Percentiles rank a stretch among this genome's conserved stretches.
These are phyloP conservation scores for Atherinosoma microstoma DNA, from an alignment of 2,797 vertebrate species.

Conservation along the genomic window DNA sequence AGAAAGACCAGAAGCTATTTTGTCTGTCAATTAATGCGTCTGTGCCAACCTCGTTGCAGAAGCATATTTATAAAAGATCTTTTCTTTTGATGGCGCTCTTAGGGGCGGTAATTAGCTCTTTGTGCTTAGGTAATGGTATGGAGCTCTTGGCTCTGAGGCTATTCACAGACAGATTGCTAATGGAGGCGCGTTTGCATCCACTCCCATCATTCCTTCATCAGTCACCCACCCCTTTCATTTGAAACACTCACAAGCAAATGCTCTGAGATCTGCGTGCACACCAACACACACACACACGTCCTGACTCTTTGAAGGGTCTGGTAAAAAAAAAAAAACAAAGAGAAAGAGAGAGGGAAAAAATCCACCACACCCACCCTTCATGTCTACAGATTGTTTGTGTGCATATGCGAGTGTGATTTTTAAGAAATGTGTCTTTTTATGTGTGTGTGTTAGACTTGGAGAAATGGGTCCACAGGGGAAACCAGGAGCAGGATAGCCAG, in stretches of 20 bases:
- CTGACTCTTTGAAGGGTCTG: conserved; percentile 33
- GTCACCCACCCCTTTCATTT: conserved; percentile 63
- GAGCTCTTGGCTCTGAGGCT: conserved; percentile 56
- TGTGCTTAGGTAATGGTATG: conserved; percentile 63
- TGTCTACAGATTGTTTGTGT: conserved; percentile 23
- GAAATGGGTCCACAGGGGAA: conserved; percentile 45
- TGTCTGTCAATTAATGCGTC: conserved; percentile 47
- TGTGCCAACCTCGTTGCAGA: conserved; percentile 30
- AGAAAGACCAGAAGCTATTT: conserved; percentile 35
- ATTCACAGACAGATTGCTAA: conserved; percentile 70
- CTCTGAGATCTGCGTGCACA: background rate
- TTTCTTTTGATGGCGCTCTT: conserved; percentile 54
- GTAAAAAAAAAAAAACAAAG: conserved; percentile 14
- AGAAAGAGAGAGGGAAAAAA: conserved; percentile 8
- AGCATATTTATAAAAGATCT: conserved; percentile 46
- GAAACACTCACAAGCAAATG: conserved; percentile 50
- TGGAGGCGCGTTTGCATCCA: conserved; percentile 71
- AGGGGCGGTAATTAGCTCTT: conserved; percentile 61
- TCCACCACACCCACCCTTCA: conserved; percentile 48
- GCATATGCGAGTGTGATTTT: conserved; percentile 3
- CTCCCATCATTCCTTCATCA: conserved; percentile 67
- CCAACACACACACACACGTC: conserved; percentile 18
- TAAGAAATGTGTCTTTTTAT: conserved; percentile 4
- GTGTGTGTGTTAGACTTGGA: conserved; percentile 25
- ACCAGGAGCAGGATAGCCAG: conserved; percentile 39